phyloP scores from a whole-genome alignment of 2,888 invertebrate species.

The Creontiades dilutus region DNA sequence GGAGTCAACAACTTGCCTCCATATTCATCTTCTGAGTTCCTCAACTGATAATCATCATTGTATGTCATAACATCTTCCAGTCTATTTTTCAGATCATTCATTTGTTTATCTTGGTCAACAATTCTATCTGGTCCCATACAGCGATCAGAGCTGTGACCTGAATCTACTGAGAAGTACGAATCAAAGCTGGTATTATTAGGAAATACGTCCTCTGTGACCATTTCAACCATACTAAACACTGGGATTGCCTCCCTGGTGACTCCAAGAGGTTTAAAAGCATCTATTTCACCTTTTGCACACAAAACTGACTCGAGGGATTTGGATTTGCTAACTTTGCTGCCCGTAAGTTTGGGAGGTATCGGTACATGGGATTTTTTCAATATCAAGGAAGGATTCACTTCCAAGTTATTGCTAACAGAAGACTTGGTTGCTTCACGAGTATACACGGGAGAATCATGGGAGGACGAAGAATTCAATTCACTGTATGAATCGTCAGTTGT shows the following conservation, averaged over 20 bases:
- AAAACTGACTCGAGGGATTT: constrained; percentile 72
- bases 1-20: constrained; percentile 79
- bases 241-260: constrained; percentile 64
- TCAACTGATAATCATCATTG: constrained; percentile 76
- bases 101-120: constrained; percentile 74
- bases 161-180: constrained; percentile 73
- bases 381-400: constrained; percentile 60
- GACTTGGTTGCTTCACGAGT: constrained; percentile 48
- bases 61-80: constrained; percentile 75
- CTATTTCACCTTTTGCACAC: constrained; percentile 66
- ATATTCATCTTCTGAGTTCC: constrained; percentile 78
- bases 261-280: constrained; percentile 60
- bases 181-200: constrained; percentile 70
- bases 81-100: constrained; percentile 76
- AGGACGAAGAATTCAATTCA: constrained; percentile 56
- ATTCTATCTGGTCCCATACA: constrained; percentile 55
- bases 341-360: not conserved
- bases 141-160: constrained; percentile 75
- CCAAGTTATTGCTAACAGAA: constrained; percentile 41
- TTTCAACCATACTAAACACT: constrained; percentile 72
- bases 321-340: constrained; percentile 67
- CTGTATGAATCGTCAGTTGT: constrained; percentile 66
- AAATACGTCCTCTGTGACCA: constrained; percentile 71
- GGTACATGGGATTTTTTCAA: constrained; percentile 44
- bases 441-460: constrained; percentile 61